A percentile compares a stretch with the other conserved stretches of the same genome.
Evolutionary conservation across 2,888 invertebrate genomes (phyloP).

Genomic region (Schizaphis graminum): DNA sequence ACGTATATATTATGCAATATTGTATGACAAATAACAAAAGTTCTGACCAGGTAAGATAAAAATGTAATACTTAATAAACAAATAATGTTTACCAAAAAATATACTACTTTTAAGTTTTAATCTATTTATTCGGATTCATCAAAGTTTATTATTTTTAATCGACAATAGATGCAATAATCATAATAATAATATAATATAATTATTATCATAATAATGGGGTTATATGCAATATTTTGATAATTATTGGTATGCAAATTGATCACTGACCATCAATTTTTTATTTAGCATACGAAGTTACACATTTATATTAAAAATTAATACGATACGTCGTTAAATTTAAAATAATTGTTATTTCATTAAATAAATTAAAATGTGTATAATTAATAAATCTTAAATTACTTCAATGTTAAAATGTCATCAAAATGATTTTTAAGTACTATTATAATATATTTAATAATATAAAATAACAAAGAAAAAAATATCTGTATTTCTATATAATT

Average conservation of each 20-base stretch:
- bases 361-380: background rate
- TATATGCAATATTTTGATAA: background rate
- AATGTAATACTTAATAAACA: background rate
- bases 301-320: background rate
- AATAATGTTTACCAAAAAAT: background rate
- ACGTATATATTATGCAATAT: background rate
- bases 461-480: background rate
- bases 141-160: background rate
- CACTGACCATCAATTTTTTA: background rate
- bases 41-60: background rate
- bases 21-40: background rate
- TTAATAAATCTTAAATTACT: background rate
- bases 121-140: background rate
- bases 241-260: background rate
- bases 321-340: background rate
- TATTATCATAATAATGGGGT: too few species aligned
- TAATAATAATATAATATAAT: too few species aligned
- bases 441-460: background rate
- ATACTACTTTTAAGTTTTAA: background rate
- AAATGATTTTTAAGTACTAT: background rate
- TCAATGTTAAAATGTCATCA: background rate
- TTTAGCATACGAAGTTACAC: background rate
- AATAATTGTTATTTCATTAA: background rate
- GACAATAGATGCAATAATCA: background rate
- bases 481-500: background rate